Evolutionary conservation across 35 echinoderm and acorn worm genomes (phyloP), one percentile per base, ranked within the genome.

Genomic region (Apostichopus japonicus): DNA sequence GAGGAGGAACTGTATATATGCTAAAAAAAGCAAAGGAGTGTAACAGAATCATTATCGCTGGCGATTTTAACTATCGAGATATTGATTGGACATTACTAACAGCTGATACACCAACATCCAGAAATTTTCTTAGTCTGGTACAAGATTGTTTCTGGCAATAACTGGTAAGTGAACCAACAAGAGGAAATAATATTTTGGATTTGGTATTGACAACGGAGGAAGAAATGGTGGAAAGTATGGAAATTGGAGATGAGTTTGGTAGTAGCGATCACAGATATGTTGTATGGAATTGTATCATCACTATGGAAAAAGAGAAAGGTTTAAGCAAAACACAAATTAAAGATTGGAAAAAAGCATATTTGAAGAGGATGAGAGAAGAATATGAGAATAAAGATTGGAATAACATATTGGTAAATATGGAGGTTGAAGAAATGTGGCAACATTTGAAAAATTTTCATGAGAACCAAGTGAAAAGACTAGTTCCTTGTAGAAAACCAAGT

Each of bases 161-260:
- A 51, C 56, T 72, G 52, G 58, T 86, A 11, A 23, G 17, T 11
- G 88, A 77, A 8, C 91, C 91, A 84, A 92, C 91, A 10, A 83
- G 91, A 71, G 61, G 63, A n/a, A 59, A 86, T 15, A 83, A 24
- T 57, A 92, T 92, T 71, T 14, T 92, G 17, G 91, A 92, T 67
- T 86, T 92, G 11, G 11, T 92, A 53, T 86, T 84, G 3, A 84
- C 91, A 5, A 86, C 91, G n/a, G 91, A 86, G 52, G 23, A 61
- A 1, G 53, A 83, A 53, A 83, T 84, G 81, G 24, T 72, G 61
- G 79, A 92, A 82, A 27, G 65, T 14, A 44, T 89, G 5, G 2
- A 89, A 67, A 57, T 89, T 0, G 24, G 55, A 1, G 86, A 89
- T 6, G 55, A 89, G 61, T 67, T 89, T 65, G 57, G 86, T 19